phyloP scores from a whole-genome alignment of 2,888 invertebrate genomes.

The Ennomos erosarius region DNA sequence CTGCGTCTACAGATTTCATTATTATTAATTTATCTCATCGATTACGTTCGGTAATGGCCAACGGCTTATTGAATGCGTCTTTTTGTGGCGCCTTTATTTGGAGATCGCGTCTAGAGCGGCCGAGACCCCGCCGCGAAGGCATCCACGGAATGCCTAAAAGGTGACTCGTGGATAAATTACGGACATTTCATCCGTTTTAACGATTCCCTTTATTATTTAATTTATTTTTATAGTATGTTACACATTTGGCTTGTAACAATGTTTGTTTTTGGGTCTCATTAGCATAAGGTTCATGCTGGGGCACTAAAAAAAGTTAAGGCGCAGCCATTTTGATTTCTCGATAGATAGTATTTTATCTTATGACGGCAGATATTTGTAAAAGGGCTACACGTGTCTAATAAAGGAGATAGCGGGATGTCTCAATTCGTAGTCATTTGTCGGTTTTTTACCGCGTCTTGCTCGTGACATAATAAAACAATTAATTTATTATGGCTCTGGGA shows the following conservation, averaged over 20 bases:
- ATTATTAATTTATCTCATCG: constrained; percentile 83
- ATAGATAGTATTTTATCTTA: constrained; percentile 71
- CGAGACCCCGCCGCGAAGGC: constrained; percentile 80
- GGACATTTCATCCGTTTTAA: constrained; percentile 84
- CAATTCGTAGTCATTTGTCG: constrained; percentile 79
- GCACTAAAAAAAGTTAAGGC: constrained; percentile 62
- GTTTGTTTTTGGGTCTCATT: constrained; percentile 84
- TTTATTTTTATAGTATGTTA: constrained; percentile 85
- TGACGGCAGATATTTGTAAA: constrained; percentile 68
- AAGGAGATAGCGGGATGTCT: constrained; percentile 82
- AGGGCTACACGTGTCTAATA: constrained; percentile 71
- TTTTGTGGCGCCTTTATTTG: constrained; percentile 84
- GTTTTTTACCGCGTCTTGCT: constrained; percentile 73
- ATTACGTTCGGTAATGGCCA: constrained; percentile 81
- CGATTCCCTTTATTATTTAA: constrained; percentile 85
- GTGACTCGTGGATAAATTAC: constrained; percentile 85
- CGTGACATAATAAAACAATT: constrained; percentile 83
- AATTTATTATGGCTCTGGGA: constrained; percentile 76
- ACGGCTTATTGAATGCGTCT: constrained; percentile 83
- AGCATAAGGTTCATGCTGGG: constrained; percentile 81
- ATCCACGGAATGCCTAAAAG: constrained; percentile 84
- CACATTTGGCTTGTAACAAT: constrained; percentile 84
- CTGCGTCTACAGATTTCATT: constrained; percentile 68
- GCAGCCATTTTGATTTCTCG: constrained; percentile 72
- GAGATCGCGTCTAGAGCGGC: constrained; percentile 79